Conservation (phyloP, 2,888 invertebrate species). For the Desoria tigrina region DNA sequence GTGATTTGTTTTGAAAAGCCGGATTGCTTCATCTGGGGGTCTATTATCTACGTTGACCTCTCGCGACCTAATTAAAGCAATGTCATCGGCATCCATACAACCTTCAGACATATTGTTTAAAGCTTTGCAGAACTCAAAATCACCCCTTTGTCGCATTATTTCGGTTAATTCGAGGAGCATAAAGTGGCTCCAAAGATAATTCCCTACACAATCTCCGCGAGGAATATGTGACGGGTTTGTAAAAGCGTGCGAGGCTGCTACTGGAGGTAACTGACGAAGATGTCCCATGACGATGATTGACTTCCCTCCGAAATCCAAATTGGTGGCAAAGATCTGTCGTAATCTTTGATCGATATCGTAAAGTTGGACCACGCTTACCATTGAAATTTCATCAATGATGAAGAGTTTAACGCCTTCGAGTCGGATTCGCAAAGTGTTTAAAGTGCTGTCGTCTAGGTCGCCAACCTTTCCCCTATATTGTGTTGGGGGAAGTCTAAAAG, state of each 20-base stretch:
- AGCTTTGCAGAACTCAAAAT: conserved; percentile 33
- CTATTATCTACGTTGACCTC: conserved; percentile 10
- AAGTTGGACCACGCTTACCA: neutral
- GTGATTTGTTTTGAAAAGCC: conserved; percentile 30
- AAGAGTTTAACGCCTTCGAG: no score
- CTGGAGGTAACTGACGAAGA: conserved; percentile 41
- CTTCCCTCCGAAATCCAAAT: no score
- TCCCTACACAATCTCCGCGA: neutral
- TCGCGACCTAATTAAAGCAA: conserved; percentile 24
- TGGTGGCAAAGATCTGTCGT: no score
- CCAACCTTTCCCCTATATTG: conserved; percentile 4
- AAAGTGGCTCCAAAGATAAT: conserved; percentile 30
- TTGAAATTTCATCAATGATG: neutral
- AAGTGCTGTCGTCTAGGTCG: no score
- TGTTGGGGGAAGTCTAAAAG: conserved; percentile 31
- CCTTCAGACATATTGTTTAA: conserved; percentile 41
- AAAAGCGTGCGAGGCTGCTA: conserved; percentile 29
- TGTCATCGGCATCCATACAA: conserved; percentile 22
- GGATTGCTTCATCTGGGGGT: conserved; percentile 36
- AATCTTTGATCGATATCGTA: neutral
- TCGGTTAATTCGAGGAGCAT: conserved; percentile 29
- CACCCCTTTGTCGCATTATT: conserved; percentile 44
- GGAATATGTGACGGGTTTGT: neutral
- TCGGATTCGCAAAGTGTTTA: no score
- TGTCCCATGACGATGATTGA: no score